Conservation (phyloP, 2,888 invertebrate species). For the Tanytarsus gracilentus region DNA sequence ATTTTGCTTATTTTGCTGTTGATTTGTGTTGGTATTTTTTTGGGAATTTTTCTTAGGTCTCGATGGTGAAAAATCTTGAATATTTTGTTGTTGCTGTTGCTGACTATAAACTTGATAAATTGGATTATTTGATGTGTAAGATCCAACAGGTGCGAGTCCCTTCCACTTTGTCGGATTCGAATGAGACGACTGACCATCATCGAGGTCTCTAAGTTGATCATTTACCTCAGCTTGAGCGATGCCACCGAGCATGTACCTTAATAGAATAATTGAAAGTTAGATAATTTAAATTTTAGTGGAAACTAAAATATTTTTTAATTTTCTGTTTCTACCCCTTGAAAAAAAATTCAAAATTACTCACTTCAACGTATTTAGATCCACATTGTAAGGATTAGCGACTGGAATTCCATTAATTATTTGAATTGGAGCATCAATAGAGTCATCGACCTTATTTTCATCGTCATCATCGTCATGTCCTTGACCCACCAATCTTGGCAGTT, state of each 20-base stretch:
- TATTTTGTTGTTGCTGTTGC: neutral
- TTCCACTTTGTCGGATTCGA: slow-evolving; percentile 7
- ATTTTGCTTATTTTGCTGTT: neutral
- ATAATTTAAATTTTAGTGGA: too few species aligned
- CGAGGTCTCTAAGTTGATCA: slow-evolving; percentile 21
- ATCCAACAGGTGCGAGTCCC: neutral
- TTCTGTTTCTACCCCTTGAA: too few species aligned
- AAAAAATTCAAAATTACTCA: slow-evolving; percentile 1
- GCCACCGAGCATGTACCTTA: slow-evolving; percentile 30
- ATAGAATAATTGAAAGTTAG: neutral
- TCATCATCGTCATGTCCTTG: slow-evolving; percentile 23
- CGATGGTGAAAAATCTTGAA: neutral
- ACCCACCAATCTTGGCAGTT: slow-evolving; percentile 24
- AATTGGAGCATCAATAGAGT: slow-evolving; percentile 25
- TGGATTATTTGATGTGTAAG: slow-evolving; percentile 2
- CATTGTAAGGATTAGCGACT: slow-evolving; percentile 48
- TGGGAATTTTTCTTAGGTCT: neutral
- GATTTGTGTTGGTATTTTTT: neutral
- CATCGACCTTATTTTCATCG: slow-evolving; percentile 2
- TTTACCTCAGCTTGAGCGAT: slow-evolving; percentile 29
- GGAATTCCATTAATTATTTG: slow-evolving; percentile 46
- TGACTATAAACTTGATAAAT: slow-evolving; percentile 15
- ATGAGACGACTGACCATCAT: neutral
- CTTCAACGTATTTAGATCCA: slow-evolving; percentile 41
- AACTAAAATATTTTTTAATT: too few species aligned